Percentiles rank a stretch among this genome's conserved stretches.
These are phyloP conservation scores for Polietes domitor DNA, from an alignment of 2,888 invertebrate genomes.

Conservation along the genomic window DNA sequence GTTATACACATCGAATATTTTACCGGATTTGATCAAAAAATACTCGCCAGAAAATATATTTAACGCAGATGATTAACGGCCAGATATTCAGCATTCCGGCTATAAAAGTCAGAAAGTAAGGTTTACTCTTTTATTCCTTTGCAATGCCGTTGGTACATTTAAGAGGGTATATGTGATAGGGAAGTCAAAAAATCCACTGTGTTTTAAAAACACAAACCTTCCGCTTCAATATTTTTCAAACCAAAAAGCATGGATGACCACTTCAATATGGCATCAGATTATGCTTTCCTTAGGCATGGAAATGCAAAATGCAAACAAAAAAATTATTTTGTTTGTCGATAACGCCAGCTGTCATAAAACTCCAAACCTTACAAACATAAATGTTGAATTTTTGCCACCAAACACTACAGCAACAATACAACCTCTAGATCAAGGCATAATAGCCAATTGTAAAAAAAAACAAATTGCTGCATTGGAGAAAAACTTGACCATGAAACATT, in stretches of 20 bases:
- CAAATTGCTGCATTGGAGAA: slow-evolving; percentile 49
- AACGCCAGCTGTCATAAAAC: slow-evolving; percentile 24
- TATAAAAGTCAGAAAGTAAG: slow-evolving; percentile 48
- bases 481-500: slow-evolving; percentile 35
- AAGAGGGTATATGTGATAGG: slow-evolving; percentile 59
- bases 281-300: slow-evolving; percentile 44
- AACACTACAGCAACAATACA: slow-evolving; percentile 58
- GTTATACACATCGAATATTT: background rate
- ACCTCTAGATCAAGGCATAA: slow-evolving; percentile 38
- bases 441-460: slow-evolving; percentile 62
- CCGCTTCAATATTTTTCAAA: slow-evolving; percentile 54
- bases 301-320: slow-evolving; percentile 49
- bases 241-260: slow-evolving; percentile 61
- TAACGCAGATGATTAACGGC: slow-evolving; percentile 22
- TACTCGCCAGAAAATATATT: slow-evolving; percentile 3
- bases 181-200: slow-evolving; percentile 14
- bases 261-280: slow-evolving; percentile 29
- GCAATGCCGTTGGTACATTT: slow-evolving; percentile 52
- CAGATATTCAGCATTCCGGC: slow-evolving; percentile 17
- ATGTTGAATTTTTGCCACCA: slow-evolving; percentile 63
- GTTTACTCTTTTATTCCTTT: slow-evolving; percentile 59
- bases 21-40: background rate
- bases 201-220: slow-evolving; percentile 34
- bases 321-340: slow-evolving; percentile 50
- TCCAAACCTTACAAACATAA: slow-evolving; percentile 43